Conservation (phyloP, 2,797 vertebrate species). For the Holocentrus rufus region DNA sequence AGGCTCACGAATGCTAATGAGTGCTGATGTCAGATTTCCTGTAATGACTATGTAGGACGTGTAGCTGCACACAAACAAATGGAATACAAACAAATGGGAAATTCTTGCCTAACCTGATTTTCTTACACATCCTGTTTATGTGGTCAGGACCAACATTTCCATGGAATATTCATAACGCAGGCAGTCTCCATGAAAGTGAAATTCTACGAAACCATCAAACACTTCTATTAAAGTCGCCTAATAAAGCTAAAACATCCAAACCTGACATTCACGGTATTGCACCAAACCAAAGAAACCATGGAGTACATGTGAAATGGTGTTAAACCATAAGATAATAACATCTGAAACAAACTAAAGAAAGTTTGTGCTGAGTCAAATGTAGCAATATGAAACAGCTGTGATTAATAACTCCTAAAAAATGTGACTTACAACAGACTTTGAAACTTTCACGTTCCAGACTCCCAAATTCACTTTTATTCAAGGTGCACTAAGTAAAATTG, state of each 20-base stretch:
- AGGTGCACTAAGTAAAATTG: too few species aligned
- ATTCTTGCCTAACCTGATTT: conserved; percentile 14
- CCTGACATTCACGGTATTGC: background rate
- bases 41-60: conserved; percentile 31
- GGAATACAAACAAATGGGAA: conserved; percentile 27
- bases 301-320: background rate
- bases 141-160: too few species aligned
- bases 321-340: background rate
- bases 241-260: background rate
- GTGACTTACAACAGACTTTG: background rate
- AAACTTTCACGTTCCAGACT: too few species aligned
- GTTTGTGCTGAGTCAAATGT: too few species aligned
- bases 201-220: background rate
- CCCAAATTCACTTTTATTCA: too few species aligned
- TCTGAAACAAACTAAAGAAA: background rate
- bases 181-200: background rate
- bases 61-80: background rate
- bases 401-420: background rate
- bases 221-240: background rate
- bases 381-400: background rate
- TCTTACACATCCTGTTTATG: conserved; percentile 3
- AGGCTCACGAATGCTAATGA: conserved; percentile 65
- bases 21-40: conserved; percentile 36
- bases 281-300: background rate
- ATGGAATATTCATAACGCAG: too few species aligned